Base-by-base conservation (phyloP, 2,888 invertebrate species). In the Andrena bicolor region DNA sequence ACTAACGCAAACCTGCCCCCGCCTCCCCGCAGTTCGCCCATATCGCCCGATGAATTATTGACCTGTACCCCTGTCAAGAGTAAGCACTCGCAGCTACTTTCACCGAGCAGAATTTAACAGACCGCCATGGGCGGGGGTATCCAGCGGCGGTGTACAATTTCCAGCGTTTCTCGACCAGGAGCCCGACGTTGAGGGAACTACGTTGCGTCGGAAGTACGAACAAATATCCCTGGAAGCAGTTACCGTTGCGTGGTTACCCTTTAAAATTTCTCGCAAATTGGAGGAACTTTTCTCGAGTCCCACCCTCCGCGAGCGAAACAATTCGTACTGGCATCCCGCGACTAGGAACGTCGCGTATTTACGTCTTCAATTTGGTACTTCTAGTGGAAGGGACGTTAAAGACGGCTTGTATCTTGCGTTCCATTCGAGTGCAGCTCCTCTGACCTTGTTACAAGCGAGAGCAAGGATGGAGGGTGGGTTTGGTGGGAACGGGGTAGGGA, bases 301-400 rank as follows among this genome's bases (percentile, higher is more conserved):
- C 41, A 2, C 35, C 41, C 49, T 13, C 16, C 61, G 23, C 10
- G 49, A 30, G 53, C 63, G 82, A 82, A 72, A 82, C 82, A 82
- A 82, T 82, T 61, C 82, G 58, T 71, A 76, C 71, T 61, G 76
- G 72, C 71, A 76, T 68, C 28, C 35, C 13, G 28, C 26, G 23
- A 53, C 68, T 60, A 74, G 86, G 80, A 82, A 28, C 68, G 65
- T 71, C 64, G 61, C 30, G 63, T 86, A 87, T 77, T 86, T 86
- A 80, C 82, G 86, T 75, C 70, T 23, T 23, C 30, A 69, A 75
- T 56, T 48, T 41, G 65, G 78, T 73, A 80, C 48, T 41, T 49
- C 72, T 35, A 60, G 20, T 66, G 68, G 65, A 80, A 80, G 76
- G 75, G 60, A 48, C 51, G 64, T 56, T 60, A 72, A 76, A 84